Conservation (phyloP, 2,888 invertebrate genomes). For the Caenorhabditis auriculariae region DNA sequence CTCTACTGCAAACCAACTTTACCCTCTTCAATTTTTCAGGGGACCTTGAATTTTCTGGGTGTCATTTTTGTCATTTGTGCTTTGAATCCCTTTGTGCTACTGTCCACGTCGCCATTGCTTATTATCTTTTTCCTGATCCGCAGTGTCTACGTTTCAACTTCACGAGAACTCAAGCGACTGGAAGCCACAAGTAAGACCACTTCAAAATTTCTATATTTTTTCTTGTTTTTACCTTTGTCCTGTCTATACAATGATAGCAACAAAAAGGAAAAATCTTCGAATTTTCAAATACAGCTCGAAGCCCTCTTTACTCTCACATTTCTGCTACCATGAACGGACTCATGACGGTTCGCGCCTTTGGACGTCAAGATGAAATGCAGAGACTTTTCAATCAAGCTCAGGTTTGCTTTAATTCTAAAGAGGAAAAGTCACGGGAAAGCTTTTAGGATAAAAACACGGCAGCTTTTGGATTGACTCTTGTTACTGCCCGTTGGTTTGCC, state of each 20-base stretch:
- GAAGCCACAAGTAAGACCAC: constrained; percentile 66
- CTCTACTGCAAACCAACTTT: not conserved
- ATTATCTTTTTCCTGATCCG: constrained; percentile 77
- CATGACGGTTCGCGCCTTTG: constrained; percentile 85
- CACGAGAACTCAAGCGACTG: constrained; percentile 75
- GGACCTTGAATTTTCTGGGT: constrained; percentile 73
- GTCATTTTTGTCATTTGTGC: constrained; percentile 73
- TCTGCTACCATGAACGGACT: constrained; percentile 86
- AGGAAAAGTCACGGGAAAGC: not conserved
- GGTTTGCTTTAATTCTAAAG: constrained; percentile 19
- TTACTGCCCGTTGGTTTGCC: constrained; percentile 87
- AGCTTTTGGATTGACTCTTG: constrained; percentile 86
- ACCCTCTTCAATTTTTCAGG: constrained; percentile 62
- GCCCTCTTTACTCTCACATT: constrained; percentile 91
- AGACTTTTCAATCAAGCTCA: constrained; percentile 66
- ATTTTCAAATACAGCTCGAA: constrained; percentile 73
- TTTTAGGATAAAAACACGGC: constrained; percentile 79
- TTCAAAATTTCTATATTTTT: not conserved
- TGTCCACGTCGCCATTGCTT: constrained; percentile 76
- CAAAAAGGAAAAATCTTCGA: not conserved
- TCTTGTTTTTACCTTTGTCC: not conserved
- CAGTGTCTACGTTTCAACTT: constrained; percentile 78
- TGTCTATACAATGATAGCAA: too few species aligned
- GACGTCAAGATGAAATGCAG: constrained; percentile 77
- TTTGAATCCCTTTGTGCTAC: constrained; percentile 76